A percentile compares a stretch with the other conserved stretches of the same genome.
Evolutionary conservation across 1,140 invertebrate species (phyloP).

Genomic region (Aphelenchoides fujianensis): DNA sequence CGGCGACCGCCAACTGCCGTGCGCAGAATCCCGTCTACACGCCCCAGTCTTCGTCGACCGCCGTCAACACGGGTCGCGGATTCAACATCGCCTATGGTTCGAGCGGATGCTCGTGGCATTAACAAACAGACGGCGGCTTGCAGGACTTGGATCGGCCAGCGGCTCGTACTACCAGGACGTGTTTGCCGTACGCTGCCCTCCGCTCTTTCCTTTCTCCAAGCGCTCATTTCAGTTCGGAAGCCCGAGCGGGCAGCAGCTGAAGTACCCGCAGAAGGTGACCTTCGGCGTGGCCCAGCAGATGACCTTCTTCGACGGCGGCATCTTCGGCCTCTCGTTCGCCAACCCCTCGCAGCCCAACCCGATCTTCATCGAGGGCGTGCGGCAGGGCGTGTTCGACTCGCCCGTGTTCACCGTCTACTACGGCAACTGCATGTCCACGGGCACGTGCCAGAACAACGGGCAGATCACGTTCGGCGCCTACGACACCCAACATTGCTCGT

Average conservation of each 20-base stretch:
- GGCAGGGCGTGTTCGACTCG: background rate
- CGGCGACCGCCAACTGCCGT: background rate
- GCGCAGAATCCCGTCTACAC: background rate
- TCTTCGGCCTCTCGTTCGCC: constrained; percentile 4
- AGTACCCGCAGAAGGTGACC: background rate
- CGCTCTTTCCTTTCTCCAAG: background rate
- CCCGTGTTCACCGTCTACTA: constrained; percentile 3
- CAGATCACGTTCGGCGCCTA: background rate
- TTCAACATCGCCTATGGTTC: background rate
- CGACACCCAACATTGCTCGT: constrained; percentile 2
- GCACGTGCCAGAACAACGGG: background rate
- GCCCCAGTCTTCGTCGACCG: background rate
- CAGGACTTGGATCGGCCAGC: background rate
- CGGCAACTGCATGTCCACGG: background rate
- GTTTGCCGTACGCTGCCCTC: background rate
- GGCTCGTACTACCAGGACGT: constrained; percentile 1
- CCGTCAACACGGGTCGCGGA: background rate
- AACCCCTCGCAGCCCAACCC: background rate
- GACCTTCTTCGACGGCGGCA: background rate
- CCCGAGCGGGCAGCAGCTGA: background rate
- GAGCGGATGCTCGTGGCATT: too few relatives aligned
- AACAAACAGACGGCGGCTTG: too few relatives aligned
- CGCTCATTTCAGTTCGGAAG: background rate
- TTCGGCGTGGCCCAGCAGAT: constrained; percentile 4
- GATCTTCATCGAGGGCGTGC: background rate